Evolutionary conservation across 2,888 invertebrate species (phyloP).

Genomic region (Tetranychus truncatus): DNA sequence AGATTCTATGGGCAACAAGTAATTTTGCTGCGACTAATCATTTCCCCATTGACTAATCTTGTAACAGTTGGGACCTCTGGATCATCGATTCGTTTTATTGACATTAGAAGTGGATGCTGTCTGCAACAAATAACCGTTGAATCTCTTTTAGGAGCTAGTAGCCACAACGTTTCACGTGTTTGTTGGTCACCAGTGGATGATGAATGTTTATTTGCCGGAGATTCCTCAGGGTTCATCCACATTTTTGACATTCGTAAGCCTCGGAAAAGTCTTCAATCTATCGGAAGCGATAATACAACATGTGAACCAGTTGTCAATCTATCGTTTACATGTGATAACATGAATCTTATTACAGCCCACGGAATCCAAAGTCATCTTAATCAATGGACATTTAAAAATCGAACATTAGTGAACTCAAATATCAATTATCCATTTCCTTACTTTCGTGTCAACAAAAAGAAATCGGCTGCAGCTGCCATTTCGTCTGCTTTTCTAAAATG

Average conservation of each 20-base stretch:
- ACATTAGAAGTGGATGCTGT: slow-evolving; percentile 16
- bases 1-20: not conserved
- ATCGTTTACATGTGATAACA: slow-evolving; percentile 16
- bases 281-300: slow-evolving; percentile 12
- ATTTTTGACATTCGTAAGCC: slow-evolving; percentile 20
- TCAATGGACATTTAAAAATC: slow-evolving; percentile 19
- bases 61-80: slow-evolving; percentile 12
- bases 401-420: slow-evolving; percentile 13
- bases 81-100: slow-evolving; percentile 17
- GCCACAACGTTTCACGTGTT: slow-evolving; percentile 17
- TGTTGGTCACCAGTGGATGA: slow-evolving; percentile 20
- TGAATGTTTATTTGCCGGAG: slow-evolving; percentile 21
- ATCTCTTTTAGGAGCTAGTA: slow-evolving; percentile 11
- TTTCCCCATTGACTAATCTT: too few relatives aligned
- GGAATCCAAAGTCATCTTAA: slow-evolving; percentile 8
- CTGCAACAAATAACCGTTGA: slow-evolving; percentile 16
- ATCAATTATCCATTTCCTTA: slow-evolving; percentile 16
- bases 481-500: slow-evolving; percentile 13
- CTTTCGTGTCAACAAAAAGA: not conserved
- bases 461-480: not conserved
- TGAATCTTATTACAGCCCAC: slow-evolving; percentile 16
- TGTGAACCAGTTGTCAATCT: slow-evolving; percentile 18
- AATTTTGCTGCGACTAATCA: not conserved
- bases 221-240: slow-evolving; percentile 18
- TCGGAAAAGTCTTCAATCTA: slow-evolving; percentile 9